Base-by-base conservation (phyloP, 1,140 invertebrate genomes). In the Cherax quadricarinatus region DNA sequence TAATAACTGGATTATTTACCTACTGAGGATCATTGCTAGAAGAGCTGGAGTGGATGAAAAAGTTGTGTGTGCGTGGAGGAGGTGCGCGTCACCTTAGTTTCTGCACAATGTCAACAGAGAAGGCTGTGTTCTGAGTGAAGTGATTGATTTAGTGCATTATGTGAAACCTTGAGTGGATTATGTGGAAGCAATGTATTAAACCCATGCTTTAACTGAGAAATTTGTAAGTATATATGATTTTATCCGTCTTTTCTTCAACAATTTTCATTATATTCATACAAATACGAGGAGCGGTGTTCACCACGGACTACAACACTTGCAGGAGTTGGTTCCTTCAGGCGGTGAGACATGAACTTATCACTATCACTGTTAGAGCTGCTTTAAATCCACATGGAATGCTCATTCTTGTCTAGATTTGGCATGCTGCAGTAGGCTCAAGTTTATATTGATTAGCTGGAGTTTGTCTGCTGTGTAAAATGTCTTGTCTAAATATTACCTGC, bases 91-190 rank as follows among this genome's bases (percentile, higher is more conserved):
- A 75, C n/a, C 6, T 75, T 30, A 75, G 70, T 75, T 75, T 75
- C 70, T 75, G 70, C 70, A 75, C 70, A 75, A 75, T 75, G 70
- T 75, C 70, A 75, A 75, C 24, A 75, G 70, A 75, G 70, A 75
- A 30, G n/a, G 70, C 30, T 75, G 70, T 75, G 70, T 30, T 30
- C n/a, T 75, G 70, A 30, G 70, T 6, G 6, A 30, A 30, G 70
- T 75, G 70, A 75, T 30, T 75, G 24, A 30, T 75, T 30, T 75
- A 30, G 70, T 75, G 70, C 6, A 6, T 75, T 30, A 75, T 75
- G 70, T 75, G 70, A 75, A 75, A 75, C n/a, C n/a, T 30, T 75
- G n/a, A 24, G 70, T 75, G 70, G 70, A 75, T 75, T 75, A 75
- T 75, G 24, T 75, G 24, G 70, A 75, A 75, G 24, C 24, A 75